A percentile compares a stretch with the other conserved stretches of the same genome.
phyloP scores from a whole-genome alignment of 2,797 vertebrate genomes.

The Limnodromus scolopaceus region DNA sequence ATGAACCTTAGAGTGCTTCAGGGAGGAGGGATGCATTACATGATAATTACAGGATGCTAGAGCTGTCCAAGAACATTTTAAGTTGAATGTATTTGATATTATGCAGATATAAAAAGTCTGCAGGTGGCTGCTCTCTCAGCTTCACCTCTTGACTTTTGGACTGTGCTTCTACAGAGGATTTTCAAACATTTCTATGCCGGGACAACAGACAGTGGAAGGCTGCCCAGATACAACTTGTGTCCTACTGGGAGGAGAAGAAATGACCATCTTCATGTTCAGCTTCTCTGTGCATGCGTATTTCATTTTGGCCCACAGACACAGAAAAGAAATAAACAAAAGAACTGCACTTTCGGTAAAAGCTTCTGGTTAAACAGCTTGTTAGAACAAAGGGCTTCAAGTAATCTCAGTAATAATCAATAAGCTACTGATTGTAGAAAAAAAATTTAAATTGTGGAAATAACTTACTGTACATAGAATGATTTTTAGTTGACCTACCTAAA shows the following conservation, averaged over 20 bases:
- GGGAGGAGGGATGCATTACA: slow-evolving; percentile 37
- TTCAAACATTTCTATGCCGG: slow-evolving; percentile 23
- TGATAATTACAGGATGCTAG: slow-evolving; percentile 58
- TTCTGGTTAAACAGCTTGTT: background rate
- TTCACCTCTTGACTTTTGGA: slow-evolving; percentile 64
- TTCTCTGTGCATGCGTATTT: slow-evolving; percentile 11
- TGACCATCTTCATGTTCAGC: background rate
- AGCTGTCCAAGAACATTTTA: slow-evolving; percentile 61
- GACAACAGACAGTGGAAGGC: slow-evolving; percentile 45
- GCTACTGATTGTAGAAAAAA: background rate
- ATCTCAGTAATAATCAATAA: background rate
- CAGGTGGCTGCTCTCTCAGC: slow-evolving; percentile 69
- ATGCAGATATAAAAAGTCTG: slow-evolving; percentile 71
- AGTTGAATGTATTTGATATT: slow-evolving; percentile 61
- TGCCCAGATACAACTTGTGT: slow-evolving; percentile 41
- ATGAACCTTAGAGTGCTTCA: background rate
- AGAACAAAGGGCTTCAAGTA: slow-evolving; percentile 4
- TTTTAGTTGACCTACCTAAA: background rate
- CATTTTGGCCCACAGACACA: background rate
- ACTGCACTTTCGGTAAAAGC: background rate
- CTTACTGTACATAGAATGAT: background rate
- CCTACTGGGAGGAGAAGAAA: slow-evolving; percentile 55
- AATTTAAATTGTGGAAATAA: background rate
- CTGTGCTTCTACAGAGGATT: slow-evolving; percentile 50
- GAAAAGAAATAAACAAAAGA: slow-evolving; percentile 40